Evolutionary conservation across 2,113 vertebrate species (phyloP).

Genomic region (Phainopepla nitens): DNA sequence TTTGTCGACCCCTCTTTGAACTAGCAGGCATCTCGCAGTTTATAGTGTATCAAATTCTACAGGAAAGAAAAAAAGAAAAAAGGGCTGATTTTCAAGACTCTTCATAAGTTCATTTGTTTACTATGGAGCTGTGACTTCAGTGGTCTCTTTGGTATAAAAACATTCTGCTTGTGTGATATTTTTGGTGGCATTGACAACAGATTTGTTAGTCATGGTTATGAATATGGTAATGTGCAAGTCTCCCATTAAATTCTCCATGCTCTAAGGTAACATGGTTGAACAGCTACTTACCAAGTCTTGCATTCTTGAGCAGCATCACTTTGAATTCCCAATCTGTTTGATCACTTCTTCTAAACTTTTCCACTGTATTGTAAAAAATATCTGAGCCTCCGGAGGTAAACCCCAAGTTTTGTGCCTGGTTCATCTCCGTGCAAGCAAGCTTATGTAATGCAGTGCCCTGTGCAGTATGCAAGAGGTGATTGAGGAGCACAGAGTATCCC

Average conservation of each 20-base stretch:
- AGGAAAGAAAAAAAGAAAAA: neutral
- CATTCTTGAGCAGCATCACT: neutral
- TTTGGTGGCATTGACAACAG: conserved; percentile 15
- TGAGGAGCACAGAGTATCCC: neutral
- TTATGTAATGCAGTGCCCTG: conserved; percentile 22
- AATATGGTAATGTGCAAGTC: conserved; percentile 8
- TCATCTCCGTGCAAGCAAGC: conserved; percentile 17
- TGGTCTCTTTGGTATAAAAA: neutral
- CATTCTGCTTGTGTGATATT: conserved; percentile 1
- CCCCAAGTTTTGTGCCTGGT: conserved; percentile 27
- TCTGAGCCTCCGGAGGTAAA: no score
- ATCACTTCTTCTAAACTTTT: conserved; percentile 41
- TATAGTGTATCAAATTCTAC: neutral
- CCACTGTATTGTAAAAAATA: neutral
- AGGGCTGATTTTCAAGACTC: neutral
- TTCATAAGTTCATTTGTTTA: conserved; percentile 16
- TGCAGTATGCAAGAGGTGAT: neutral
- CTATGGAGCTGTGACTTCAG: neutral
- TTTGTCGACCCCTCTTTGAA: neutral
- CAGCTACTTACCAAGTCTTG: neutral
- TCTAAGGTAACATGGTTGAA: neutral
- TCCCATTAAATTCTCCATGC: neutral
- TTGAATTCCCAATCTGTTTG: neutral
- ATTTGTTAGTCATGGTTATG: conserved; percentile 42
- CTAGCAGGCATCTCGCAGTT: neutral